Base-by-base conservation (phyloP, 1,140 invertebrate species). In the Aphidius ervi region DNA sequence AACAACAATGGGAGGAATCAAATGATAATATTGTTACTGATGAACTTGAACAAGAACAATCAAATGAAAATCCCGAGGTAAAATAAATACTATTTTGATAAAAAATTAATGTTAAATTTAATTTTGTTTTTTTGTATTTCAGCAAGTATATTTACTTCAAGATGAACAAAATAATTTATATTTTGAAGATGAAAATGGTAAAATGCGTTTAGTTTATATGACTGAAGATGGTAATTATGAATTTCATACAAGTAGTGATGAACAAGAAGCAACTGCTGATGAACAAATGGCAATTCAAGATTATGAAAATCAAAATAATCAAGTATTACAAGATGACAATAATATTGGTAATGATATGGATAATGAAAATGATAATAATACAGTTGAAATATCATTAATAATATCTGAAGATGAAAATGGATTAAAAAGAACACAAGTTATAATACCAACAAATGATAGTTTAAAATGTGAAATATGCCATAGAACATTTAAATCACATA, bases 371-470 rank as follows among this genome's bases (percentile, higher is more conserved):
- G 77, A 80, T 58, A 77, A 79, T 46, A 78, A 74, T 56, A 80
- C 77, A 8, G 75, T 80, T 0, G 79, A 77, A 4, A 80, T 80
- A 64, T 79, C 78, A 1, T 53, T 79, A 6, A 79, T 80, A 59
- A 80, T 80, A 64, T 80, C 78, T 0, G 77, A 80, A 41, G 78
- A 80, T 63, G 78, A 80, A 40, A 65, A 79, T 54, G 78, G 78
- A 6, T 75, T 79, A 54, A 79, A 80, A 61, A 63, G 77, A 65
- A 80, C 78, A 16, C 78, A 80, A 67, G 78, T 80, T 31, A 79
- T 80, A 46, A 80, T 80, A 65, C 78, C 78, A 50, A 78, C 77
- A n/a, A 70, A 73, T 6, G 75, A 78, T 54, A 75, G 72, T 55
- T 62, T 74, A 8, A 80, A 79, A 41, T 80, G 78, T 52, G 70